phyloP scores from a whole-genome alignment of 1,140 invertebrate species.

The Drosophila biarmipes region DNA sequence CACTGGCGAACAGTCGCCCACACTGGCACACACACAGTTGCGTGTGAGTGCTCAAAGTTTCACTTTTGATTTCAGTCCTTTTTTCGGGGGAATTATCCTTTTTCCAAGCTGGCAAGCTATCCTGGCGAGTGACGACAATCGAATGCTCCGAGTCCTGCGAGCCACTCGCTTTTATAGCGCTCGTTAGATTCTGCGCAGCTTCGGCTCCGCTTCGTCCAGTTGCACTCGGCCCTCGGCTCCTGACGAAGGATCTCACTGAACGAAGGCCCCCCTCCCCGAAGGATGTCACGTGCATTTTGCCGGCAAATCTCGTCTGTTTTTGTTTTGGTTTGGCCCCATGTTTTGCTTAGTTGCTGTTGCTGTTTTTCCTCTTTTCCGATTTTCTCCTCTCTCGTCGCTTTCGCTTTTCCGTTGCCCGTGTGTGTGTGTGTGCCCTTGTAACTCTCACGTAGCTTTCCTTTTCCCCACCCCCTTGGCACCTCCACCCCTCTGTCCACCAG shows the following conservation, averaged over 20 bases:
- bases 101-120: constrained; percentile 17
- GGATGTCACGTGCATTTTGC: constrained; percentile 70
- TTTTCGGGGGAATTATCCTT: not conserved
- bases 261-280: not conserved
- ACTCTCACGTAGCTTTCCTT: constrained; percentile 50
- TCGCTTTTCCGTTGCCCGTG: constrained; percentile 51
- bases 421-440: constrained; percentile 55
- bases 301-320: constrained; percentile 72
- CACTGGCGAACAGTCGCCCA: constrained; percentile 36
- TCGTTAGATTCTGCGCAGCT: constrained; percentile 61
- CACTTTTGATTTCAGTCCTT: constrained; percentile 71
- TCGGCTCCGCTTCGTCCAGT: constrained; percentile 35
- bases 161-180: constrained; percentile 61
- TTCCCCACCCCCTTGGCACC: not conserved
- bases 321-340: constrained; percentile 68
- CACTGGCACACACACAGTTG: constrained; percentile 4
- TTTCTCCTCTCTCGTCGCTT: constrained; percentile 45
- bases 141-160: constrained; percentile 46
- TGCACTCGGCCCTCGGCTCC: constrained; percentile 8
- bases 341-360: constrained; percentile 47
- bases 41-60: constrained; percentile 44
- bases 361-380: constrained; percentile 25
- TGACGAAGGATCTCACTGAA: constrained; percentile 10
- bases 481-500: constrained; percentile 2
- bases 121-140: constrained; percentile 55